phyloP scores from a whole-genome alignment of 2,888 invertebrate genomes.

The Muscina levida region DNA sequence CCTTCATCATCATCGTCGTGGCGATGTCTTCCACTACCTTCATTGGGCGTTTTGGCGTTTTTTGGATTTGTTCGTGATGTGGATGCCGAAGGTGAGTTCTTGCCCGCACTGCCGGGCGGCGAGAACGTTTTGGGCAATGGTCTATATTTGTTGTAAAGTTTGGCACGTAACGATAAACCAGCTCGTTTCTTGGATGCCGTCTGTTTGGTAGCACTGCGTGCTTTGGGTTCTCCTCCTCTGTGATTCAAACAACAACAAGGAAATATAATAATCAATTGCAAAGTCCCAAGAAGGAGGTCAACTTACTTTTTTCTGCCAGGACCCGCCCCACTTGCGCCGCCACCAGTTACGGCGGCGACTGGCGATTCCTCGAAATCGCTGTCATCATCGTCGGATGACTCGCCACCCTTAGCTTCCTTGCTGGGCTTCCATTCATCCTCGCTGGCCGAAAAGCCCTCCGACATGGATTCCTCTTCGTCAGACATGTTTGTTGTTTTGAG shows the following conservation, averaged over 20 bases:
- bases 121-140: constrained; percentile 74
- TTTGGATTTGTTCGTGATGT: constrained; percentile 73
- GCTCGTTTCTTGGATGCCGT: constrained; percentile 73
- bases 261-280: neutral
- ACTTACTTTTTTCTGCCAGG: constrained; percentile 69
- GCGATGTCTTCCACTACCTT: constrained; percentile 67
- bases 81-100: constrained; percentile 74
- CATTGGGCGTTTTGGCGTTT: constrained; percentile 76
- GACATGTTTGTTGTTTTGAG: constrained; percentile 70
- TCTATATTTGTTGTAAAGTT: constrained; percentile 76
- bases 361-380: constrained; percentile 74
- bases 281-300: neutral
- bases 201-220: constrained; percentile 65
- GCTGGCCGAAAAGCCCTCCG: constrained; percentile 78
- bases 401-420: constrained; percentile 71
- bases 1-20: constrained; percentile 66
- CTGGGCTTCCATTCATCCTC: constrained; percentile 79
- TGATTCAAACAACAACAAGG: constrained; percentile 19
- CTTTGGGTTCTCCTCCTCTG: constrained; percentile 61
- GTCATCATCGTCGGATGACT: constrained; percentile 78
- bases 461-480: constrained; percentile 76
- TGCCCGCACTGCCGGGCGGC: constrained; percentile 67
- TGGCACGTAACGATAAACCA: constrained; percentile 74
- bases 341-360: constrained; percentile 52
- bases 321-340: constrained; percentile 57